Evolutionary conservation across 2,113 vertebrate genomes (phyloP).

Genomic region (Gracilinanus agilis): DNA sequence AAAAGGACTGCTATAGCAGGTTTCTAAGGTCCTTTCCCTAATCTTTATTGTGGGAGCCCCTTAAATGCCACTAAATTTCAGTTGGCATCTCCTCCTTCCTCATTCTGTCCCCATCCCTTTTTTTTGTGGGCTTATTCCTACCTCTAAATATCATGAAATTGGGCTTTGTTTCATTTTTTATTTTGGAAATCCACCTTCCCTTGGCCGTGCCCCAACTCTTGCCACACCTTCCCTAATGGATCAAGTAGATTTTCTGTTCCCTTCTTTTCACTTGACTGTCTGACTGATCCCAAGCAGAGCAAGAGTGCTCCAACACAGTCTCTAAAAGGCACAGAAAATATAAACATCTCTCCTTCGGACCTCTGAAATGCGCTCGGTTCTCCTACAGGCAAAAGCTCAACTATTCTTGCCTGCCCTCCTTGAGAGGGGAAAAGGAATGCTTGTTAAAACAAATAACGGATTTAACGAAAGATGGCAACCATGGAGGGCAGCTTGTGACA

Average conservation of each 20-base stretch:
- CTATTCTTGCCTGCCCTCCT: neutral
- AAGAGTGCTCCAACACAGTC: neutral
- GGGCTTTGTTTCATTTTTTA: neutral
- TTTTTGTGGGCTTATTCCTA: neutral
- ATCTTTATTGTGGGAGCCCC: neutral
- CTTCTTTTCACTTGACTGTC: neutral
- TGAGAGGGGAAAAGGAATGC: slow-evolving; percentile 16
- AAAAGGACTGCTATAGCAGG: neutral
- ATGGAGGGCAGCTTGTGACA: neutral
- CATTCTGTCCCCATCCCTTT: neutral
- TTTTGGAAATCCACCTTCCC: neutral
- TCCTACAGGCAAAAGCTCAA: neutral
- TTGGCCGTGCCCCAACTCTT: neutral
- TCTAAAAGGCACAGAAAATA: slow-evolving; percentile 37
- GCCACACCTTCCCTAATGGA: neutral
- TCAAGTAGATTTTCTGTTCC: neutral
- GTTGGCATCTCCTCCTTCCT: neutral
- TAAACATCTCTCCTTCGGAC: slow-evolving; percentile 18
- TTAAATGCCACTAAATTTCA: neutral
- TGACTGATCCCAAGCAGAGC: neutral
- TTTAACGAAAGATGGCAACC: neutral
- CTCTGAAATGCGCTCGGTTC: neutral
- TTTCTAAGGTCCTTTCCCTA: neutral
- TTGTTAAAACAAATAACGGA: neutral
- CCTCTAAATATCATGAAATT: neutral